Evolutionary conservation across 2,797 vertebrate genomes (phyloP).

Genomic region (Fratercula arctica): DNA sequence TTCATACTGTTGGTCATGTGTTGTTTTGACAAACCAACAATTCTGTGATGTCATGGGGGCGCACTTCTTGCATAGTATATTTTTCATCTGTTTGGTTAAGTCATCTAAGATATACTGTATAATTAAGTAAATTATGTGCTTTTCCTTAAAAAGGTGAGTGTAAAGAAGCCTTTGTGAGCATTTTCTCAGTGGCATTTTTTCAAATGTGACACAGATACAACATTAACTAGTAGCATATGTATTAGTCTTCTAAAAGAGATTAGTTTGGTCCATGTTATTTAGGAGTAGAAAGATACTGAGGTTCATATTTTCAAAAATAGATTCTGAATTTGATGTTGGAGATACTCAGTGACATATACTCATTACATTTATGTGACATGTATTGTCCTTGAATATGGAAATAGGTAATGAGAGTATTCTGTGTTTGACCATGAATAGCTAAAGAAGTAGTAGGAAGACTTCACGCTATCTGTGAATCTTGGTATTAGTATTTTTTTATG

Average conservation of each 20-base stretch:
- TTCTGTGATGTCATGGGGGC: background rate
- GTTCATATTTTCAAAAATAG: background rate
- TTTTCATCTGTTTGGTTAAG: background rate
- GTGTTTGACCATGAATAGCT: background rate
- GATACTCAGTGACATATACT: rapidly evolving
- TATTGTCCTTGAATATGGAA: background rate
- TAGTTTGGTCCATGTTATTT: background rate
- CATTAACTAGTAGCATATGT: background rate
- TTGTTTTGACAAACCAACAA: background rate
- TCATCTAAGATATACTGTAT: background rate
- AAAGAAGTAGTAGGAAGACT: background rate
- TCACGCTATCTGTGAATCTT: background rate
- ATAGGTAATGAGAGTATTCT: background rate
- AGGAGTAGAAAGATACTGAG: background rate
- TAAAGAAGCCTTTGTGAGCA: background rate
- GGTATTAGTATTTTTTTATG: background rate
- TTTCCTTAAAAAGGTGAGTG: background rate
- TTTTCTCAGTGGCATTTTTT: background rate
- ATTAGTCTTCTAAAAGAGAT: background rate
- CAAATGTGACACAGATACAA: background rate
- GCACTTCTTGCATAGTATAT: background rate
- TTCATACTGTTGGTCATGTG: background rate
- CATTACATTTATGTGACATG: background rate
- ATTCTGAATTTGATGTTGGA: background rate
- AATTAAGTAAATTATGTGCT: background rate